phyloP scores from a whole-genome alignment of 2,113 vertebrate genomes.

The Hirundichthys speculiger region DNA sequence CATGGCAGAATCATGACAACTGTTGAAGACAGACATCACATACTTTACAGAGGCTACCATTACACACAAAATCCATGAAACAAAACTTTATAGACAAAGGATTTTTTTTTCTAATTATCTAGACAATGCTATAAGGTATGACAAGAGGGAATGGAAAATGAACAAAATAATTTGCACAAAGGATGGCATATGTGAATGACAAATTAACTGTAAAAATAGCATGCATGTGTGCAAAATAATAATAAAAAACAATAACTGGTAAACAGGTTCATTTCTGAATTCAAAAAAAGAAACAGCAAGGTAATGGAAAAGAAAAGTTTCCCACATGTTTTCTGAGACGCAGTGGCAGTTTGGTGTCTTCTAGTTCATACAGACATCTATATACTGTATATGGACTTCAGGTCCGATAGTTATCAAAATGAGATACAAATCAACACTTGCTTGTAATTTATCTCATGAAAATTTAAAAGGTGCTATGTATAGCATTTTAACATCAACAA shows the following conservation, averaged over 20 bases:
- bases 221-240: slow-evolving; percentile 67
- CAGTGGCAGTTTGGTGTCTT: slow-evolving; percentile 48
- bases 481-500: slow-evolving; percentile 47
- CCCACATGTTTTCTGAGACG: slow-evolving; percentile 47
- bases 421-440: not conserved
- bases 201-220: slow-evolving; percentile 49
- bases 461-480: slow-evolving; percentile 33
- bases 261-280: slow-evolving; percentile 53
- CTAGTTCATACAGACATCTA: slow-evolving; percentile 17
- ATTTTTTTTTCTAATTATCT: slow-evolving; percentile 38
- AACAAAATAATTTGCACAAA: slow-evolving; percentile 31
- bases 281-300: slow-evolving; percentile 43
- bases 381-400: not conserved
- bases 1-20: slow-evolving; percentile 61
- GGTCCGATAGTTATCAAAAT: slow-evolving; percentile 6
- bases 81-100: slow-evolving; percentile 50
- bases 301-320: slow-evolving; percentile 44
- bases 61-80: slow-evolving; percentile 69
- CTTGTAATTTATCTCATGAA: slow-evolving; percentile 20
- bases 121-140: slow-evolving; percentile 53
- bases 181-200: slow-evolving; percentile 31
- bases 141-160: slow-evolving; percentile 30
- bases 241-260: slow-evolving; percentile 10
- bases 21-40: slow-evolving; percentile 60
- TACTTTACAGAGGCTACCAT: slow-evolving; percentile 56